A percentile compares a stretch with the other conserved stretches of the same genome.
Evolutionary conservation across 2,113 vertebrate genomes (phyloP).

Genomic region (Mustelus asterias): DNA sequence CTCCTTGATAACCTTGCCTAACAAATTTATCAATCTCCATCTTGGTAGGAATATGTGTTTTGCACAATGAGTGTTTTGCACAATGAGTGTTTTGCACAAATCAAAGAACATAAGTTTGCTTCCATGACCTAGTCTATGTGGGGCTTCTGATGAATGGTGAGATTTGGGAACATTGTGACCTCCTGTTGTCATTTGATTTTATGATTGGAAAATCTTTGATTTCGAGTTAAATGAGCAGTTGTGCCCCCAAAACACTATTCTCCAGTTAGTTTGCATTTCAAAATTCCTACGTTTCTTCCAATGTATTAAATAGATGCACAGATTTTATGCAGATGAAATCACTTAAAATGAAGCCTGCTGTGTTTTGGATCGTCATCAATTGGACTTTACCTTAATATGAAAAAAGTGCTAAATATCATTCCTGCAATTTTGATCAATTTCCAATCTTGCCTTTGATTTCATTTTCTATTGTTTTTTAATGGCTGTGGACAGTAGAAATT

Average conservation of each 20-base stretch:
- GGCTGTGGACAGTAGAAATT: neutral
- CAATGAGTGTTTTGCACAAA: neutral
- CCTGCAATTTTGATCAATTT: neutral
- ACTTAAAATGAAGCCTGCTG: neutral
- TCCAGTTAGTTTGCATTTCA: neutral
- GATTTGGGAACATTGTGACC: neutral
- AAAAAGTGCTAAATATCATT: conserved; percentile 2
- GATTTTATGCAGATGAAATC: neutral
- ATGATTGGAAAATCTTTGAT: neutral
- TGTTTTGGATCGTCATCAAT: neutral
- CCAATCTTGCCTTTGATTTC: neutral
- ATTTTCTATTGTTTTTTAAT: neutral
- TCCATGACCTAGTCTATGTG: neutral
- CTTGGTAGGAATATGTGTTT: neutral
- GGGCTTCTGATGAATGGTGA: neutral
- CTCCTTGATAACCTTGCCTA: neutral
- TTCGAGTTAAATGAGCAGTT: neutral
- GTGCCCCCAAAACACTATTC: neutral
- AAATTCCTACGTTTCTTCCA: neutral
- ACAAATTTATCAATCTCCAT: neutral
- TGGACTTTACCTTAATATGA: neutral
- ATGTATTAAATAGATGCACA: neutral
- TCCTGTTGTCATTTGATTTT: neutral
- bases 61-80: neutral
- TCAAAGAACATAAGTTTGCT: neutral